These are phyloP conservation scores for Lasiurus cinereus DNA, from an alignment of 2,113 vertebrate species.

Conservation along the genomic window DNA sequence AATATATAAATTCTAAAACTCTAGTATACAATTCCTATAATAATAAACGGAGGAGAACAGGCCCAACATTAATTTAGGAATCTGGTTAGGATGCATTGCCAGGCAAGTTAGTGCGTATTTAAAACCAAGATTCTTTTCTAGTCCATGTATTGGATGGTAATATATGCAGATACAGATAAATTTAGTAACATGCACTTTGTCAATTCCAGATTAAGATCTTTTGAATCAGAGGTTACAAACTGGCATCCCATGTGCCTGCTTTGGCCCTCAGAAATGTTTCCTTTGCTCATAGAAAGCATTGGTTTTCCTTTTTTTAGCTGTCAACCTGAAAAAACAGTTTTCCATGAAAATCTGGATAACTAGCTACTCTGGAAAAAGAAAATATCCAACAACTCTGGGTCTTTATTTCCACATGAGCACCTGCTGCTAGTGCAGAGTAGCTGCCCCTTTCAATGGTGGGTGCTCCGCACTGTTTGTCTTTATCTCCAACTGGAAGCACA, in stretches of 20 bases:
- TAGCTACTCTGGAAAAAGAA: neutral
- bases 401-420: neutral
- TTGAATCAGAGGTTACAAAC: neutral
- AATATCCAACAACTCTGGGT: neutral
- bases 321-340: constrained; percentile 12
- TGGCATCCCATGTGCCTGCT: neutral
- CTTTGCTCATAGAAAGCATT: neutral
- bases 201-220: constrained; percentile 19
- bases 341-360: constrained; percentile 19
- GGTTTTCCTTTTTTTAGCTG: constrained; percentile 45
- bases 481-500: neutral
- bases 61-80: constrained; percentile 15
- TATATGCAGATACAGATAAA: neutral
- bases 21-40: constrained; percentile 46
- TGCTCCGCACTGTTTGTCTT: neutral
- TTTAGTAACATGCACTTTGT: neutral
- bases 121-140: constrained; percentile 32
- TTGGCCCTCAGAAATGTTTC: constrained; percentile 15
- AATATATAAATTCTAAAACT: constrained; percentile 52
- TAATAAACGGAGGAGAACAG: constrained; percentile 47
- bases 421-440: neutral
- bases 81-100: constrained; percentile 24
- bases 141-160: neutral
- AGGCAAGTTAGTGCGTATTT: constrained; percentile 2
- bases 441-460: neutral